Base-by-base conservation (phyloP, 2,113 vertebrate species). In the Megaceryle torquata region DNA sequence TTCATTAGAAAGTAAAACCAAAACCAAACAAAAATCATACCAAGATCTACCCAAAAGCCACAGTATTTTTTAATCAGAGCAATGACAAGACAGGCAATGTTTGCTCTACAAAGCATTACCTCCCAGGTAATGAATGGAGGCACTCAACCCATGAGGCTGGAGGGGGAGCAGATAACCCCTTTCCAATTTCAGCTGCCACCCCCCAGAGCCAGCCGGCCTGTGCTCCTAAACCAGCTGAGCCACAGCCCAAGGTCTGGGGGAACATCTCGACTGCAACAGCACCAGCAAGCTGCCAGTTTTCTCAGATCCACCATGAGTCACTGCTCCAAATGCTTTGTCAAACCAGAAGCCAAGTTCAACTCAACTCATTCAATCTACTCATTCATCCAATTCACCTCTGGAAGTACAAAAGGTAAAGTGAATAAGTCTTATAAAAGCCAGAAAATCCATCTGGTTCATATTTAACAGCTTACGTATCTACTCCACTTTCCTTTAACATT, bases 371-470 rank as follows among this genome's bases (percentile, higher is more conserved):
- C 68, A 35, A 39, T 13, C 44, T 25, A 28, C 15, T 25, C 6
- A 0, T 60, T 68, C 56, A 60, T 13, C 19, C 79, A 46, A 56
- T 2, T 59, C 76, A 63, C n/a, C 60, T 50, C 20, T 7, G 33
- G 9, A 92, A 90, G n/a, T 15, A 90, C 59, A 75, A 46, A 70
- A 70, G 77, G 64, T 67, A 90, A 77, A 92, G 21, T 4, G 29
- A 82, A 44, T 29, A 69, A 80, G 28, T 51, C 76, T 83, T 11
- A 77, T 4, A 51, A 88, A 85, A 97, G 94, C 88, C 86, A 92
- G 92, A 90, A 93, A 90, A 94, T 74, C 74, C 92, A 93, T 80
- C 37, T 86, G 60, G 82, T 84, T 91, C 80, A 39, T 19, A 15
- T 70, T 91, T 78, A 93, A 86, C 56, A 86, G 80, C 69, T 94